Percentiles rank a stretch among this genome's conserved stretches.
phyloP scores from a whole-genome alignment of 2,797 vertebrate species.

The Paguma larvata region DNA sequence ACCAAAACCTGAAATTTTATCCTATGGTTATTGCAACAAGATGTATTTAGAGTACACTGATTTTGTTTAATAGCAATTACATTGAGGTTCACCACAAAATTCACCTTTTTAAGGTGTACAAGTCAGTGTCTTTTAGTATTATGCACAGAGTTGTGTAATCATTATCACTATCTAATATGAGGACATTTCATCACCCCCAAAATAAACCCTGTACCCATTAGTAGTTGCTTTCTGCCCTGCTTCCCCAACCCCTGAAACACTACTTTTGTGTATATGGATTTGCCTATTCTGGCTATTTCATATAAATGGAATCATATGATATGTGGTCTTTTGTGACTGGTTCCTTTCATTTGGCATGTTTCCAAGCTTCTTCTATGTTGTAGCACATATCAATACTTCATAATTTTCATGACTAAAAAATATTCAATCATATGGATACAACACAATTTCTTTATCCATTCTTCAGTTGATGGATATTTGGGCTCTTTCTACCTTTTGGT shows the following conservation, averaged over 20 bases:
- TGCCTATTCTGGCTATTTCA: neutral
- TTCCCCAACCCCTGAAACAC: neutral
- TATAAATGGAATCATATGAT: neutral
- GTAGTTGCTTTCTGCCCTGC: neutral
- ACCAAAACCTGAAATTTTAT: neutral
- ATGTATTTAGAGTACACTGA: neutral
- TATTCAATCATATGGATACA: neutral
- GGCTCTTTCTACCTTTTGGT: neutral
- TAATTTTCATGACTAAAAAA: neutral
- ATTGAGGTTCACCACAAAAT: neutral
- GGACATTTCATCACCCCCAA: neutral
- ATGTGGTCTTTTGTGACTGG: neutral
- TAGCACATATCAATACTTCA: neutral
- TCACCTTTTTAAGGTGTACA: slow-evolving; percentile 1
- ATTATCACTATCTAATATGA: neutral
- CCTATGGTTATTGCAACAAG: neutral
- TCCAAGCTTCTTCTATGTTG: neutral
- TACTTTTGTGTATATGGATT: neutral
- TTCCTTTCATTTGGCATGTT: neutral
- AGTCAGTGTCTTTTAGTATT: neutral
- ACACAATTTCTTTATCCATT: neutral
- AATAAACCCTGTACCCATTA: neutral
- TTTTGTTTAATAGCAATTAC: neutral
- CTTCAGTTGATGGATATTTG: neutral
- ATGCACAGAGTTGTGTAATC: neutral